Evolutionary conservation across 2,888 invertebrate species (phyloP).

Genomic region (Agrochola lychnidis): DNA sequence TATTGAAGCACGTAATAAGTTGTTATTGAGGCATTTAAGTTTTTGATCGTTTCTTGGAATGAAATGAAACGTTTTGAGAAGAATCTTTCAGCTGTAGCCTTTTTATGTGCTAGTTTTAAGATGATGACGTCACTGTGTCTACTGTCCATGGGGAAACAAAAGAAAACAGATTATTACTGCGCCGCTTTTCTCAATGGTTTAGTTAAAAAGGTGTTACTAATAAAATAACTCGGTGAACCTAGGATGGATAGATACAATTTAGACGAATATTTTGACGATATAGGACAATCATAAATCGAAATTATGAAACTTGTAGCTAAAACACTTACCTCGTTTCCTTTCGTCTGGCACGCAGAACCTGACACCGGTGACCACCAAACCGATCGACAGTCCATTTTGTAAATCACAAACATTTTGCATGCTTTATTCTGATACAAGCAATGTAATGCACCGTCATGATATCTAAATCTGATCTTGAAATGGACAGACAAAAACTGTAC

Average conservation of each 20-base stretch:
- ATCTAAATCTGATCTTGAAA: conserved; percentile 47
- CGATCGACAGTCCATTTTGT: not conserved
- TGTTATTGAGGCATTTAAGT: not conserved
- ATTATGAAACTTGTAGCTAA: not conserved
- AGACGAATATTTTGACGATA: not conserved
- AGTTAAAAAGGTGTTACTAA: too few species aligned
- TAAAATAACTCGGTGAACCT: not conserved
- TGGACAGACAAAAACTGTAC: conserved; percentile 49
- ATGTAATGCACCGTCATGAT: conserved; percentile 40
- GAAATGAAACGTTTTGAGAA: not conserved
- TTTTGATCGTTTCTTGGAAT: conserved; percentile 7
- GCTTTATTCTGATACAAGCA: conserved; percentile 21
- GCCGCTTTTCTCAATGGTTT: not conserved
- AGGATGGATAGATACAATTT: not conserved
- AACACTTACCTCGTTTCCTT: not conserved
- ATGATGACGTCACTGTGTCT: not conserved
- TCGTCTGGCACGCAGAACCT: not conserved
- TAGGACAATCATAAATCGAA: not conserved
- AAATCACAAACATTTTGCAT: conserved; percentile 19
- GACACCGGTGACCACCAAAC: not conserved
- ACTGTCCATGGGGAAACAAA: not conserved
- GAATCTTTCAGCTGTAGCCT: not conserved
- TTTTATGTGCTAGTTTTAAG: not conserved
- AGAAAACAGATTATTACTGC: not conserved
- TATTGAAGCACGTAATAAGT: conserved; percentile 44